Evolutionary conservation across 1,140 invertebrate species (phyloP).

Genomic region (Drosophila varians): DNA sequence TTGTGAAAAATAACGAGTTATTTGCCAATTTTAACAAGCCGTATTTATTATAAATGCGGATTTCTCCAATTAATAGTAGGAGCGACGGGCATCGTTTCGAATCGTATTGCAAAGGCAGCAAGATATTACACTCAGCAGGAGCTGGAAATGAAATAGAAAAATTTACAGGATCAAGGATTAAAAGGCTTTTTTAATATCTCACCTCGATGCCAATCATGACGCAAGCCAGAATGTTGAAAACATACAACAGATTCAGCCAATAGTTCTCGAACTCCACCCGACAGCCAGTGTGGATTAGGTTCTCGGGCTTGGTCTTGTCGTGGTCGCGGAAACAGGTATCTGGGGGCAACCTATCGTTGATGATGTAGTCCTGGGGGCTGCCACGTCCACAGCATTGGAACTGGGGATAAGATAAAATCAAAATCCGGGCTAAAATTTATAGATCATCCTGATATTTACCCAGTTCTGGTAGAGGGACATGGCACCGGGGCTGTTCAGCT

Average conservation of each 20-base stretch:
- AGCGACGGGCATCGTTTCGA: slow-evolving; percentile 71
- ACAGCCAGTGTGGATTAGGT: slow-evolving; percentile 69
- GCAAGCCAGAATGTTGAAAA: slow-evolving; percentile 66
- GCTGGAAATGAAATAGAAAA: slow-evolving; percentile 31
- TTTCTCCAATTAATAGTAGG: slow-evolving; percentile 43
- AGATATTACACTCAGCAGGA: slow-evolving; percentile 58
- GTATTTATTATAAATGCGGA: neutral
- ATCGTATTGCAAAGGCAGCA: slow-evolving; percentile 77
- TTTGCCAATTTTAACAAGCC: neutral
- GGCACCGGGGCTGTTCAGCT: slow-evolving; percentile 67
- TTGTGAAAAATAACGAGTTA: slow-evolving; percentile 7
- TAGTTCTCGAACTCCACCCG: slow-evolving; percentile 74
- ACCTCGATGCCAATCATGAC: slow-evolving; percentile 71
- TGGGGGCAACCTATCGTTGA: slow-evolving; percentile 49
- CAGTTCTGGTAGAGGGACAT: slow-evolving; percentile 78
- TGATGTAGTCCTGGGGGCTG: slow-evolving; percentile 72
- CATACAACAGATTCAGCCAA: slow-evolving; percentile 53
- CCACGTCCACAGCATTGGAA: slow-evolving; percentile 85
- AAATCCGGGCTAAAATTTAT: neutral
- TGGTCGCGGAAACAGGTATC: slow-evolving; percentile 63
- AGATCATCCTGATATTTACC: slow-evolving; percentile 27
- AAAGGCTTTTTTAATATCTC: neutral
- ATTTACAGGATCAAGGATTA: neutral
- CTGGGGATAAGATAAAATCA: slow-evolving; percentile 54
- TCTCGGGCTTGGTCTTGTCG: slow-evolving; percentile 61